Base-by-base conservation (phyloP, 1,140 invertebrate species). In the Thereuonema tuberculata region DNA sequence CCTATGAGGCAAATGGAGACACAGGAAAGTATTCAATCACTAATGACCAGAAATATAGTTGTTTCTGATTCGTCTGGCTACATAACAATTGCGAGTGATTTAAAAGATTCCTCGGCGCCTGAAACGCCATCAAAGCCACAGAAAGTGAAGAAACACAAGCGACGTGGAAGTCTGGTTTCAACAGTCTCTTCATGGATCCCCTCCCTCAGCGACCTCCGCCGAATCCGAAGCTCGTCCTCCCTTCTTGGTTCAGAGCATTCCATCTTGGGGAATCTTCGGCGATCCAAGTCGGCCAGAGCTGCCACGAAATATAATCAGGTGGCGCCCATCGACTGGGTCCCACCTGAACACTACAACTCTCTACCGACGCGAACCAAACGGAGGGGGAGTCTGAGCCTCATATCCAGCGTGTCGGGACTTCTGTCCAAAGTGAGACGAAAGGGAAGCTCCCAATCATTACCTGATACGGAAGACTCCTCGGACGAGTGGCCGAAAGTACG, bases 21-120 rank as follows among this genome's bases (percentile, higher is more conserved):
- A 5, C 53, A 55, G 23, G 53, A 55, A 14, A 55, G 53, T 25
- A 12, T 55, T 5, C 53, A 55, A 25, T 55, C 53, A 9, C 27
- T 28, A 5, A 55, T 55, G 53, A 55, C 53, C 2, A 26, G 53
- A 14, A 55, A 55, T 21, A 55, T 66, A 53, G 53, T 67, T 17
- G 64, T 63, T 23, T 60, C 63, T 17, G 66, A 63, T 25, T 60
- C 43, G 37, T 48, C 63, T 28, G 58, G 50, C 31, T 46, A 50
- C 53, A 56, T 29, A 49, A 59, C 46, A 49, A 55, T 55, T 55
- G 53, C 53, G 9, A 21, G 53, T 21, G 21, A 29, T 21, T 15
- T 29, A 25, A 26, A 28, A 14, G 28, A 55, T 14, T 5, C 17
- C 48, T 12, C 9, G 5, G 23, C 15, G 24, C 3, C 23, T 3